Conservation (phyloP, 2,888 invertebrate genomes). For the Drosophila pseudotalamancana region DNA sequence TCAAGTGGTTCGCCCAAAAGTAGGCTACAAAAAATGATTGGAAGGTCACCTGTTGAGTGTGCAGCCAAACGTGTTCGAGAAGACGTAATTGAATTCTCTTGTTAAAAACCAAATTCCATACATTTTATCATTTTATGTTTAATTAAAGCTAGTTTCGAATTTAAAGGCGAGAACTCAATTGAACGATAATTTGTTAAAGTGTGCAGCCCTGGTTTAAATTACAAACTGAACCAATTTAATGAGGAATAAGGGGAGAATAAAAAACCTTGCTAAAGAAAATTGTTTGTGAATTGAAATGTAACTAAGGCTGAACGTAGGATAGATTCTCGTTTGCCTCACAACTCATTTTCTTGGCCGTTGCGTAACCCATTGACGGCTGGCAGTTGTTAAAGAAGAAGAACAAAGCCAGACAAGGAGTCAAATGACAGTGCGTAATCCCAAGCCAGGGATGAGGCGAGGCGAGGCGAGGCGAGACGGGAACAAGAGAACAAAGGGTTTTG, state of each 20-base stretch:
- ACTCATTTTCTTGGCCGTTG: not conserved
- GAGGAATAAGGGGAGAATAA: too few species aligned
- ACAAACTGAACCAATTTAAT: too few species aligned
- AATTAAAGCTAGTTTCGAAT: too few species aligned
- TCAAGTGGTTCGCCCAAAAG: slow-evolving; percentile 29
- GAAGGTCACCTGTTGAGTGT: slow-evolving; percentile 33
- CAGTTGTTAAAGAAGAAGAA: slow-evolving; percentile 4
- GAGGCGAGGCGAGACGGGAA: too few species aligned
- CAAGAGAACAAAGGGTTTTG: slow-evolving; percentile 42
- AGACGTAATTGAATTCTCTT: not conserved
- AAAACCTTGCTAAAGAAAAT: not conserved
- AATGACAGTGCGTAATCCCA: slow-evolving; percentile 49
- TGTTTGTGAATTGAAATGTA: not conserved
- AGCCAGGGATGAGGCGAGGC: slow-evolving; percentile 4
- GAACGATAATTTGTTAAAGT: not conserved
- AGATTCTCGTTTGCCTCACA: too few species aligned
- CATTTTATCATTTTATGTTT: too few species aligned
- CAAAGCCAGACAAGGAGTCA: slow-evolving; percentile 34
- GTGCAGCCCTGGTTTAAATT: not conserved
- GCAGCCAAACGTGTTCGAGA: slow-evolving; percentile 20
- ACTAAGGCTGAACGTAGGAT: not conserved
- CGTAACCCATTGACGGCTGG: slow-evolving; percentile 12
- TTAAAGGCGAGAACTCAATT: not conserved
- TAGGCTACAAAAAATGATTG: not conserved
- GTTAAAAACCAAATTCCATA: not conserved